Percentiles rank a stretch among this genome's conserved stretches.
These are phyloP conservation scores for Neosalanx taihuensis DNA, from an alignment of 2,797 vertebrate genomes.

Conservation along the genomic window DNA sequence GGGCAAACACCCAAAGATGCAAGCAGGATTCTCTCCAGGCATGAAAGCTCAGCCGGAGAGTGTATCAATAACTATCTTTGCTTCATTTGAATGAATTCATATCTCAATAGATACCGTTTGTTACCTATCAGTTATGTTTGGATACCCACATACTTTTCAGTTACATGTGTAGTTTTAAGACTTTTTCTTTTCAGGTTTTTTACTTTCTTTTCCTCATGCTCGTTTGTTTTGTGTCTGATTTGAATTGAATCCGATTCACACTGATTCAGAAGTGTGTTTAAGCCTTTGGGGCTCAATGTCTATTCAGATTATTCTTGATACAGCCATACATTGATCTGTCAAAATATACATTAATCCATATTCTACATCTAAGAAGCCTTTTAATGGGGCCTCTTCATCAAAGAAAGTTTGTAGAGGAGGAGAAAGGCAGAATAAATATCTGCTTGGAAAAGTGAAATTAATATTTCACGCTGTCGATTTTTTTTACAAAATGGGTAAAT, in stretches of 20 bases:
- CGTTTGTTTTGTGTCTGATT: not conserved
- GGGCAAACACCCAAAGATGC: slow-evolving; percentile 2
- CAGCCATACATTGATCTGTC: not conserved
- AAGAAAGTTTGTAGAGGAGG: too few relatives aligned
- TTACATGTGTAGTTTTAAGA: slow-evolving; percentile 2
- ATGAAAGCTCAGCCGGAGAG: slow-evolving; percentile 17
- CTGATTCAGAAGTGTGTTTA: not conserved
- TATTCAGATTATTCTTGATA: not conserved
- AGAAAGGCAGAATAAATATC: too few relatives aligned
- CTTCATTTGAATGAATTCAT: not conserved
- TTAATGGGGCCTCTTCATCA: too few relatives aligned
- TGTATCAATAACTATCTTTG: slow-evolving; percentile 38
- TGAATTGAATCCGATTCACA: not conserved
- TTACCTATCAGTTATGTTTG: not conserved
- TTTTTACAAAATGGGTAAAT: not conserved
- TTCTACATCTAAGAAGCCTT: too few relatives aligned
- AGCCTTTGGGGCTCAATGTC: not conserved
- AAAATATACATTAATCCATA: not conserved
- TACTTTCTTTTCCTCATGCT: slow-evolving; percentile 16
- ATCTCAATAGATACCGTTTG: not conserved
- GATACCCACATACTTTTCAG: not conserved
- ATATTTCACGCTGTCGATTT: not conserved
- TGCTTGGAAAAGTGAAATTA: not conserved
- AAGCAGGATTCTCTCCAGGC: slow-evolving; percentile 10
- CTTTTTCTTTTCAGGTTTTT: slow-evolving; percentile 2